A percentile compares a stretch with the other conserved stretches of the same genome.
Conservation (phyloP, 2,888 invertebrate species). For the Girardia tigrina region DNA sequence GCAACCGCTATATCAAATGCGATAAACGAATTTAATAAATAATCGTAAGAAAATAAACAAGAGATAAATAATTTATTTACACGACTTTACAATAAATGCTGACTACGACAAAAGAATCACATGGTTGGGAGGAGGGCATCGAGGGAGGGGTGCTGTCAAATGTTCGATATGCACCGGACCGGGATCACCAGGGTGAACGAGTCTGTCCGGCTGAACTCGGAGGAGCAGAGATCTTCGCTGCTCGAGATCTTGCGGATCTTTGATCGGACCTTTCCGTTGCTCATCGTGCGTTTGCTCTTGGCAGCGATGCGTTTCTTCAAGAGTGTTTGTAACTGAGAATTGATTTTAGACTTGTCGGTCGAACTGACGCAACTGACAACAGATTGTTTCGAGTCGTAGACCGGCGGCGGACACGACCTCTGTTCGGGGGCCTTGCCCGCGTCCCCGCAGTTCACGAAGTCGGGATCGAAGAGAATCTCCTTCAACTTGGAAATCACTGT, state of each 20-base stretch:
- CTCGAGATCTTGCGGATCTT: not conserved
- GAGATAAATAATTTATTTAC: too few species aligned
- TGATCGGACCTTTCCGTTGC: not conserved
- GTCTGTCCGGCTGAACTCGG: not conserved
- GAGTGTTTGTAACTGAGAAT: not conserved
- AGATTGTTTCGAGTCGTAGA: not conserved
- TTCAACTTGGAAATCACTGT: not conserved
- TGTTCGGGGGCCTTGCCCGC: not conserved
- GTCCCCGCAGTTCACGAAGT: not conserved
- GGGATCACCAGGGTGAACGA: not conserved
- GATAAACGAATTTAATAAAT: too few species aligned
- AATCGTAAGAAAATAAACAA: too few species aligned
- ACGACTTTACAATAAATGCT: too few species aligned
- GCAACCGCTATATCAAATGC: too few species aligned
- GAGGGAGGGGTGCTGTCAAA: not conserved
- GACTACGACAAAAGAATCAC: too few species aligned
- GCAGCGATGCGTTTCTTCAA: conserved; percentile 23
- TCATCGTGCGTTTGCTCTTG: not conserved
- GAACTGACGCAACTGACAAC: not conserved
- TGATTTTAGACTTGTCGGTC: not conserved
- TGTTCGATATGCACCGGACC: not conserved
- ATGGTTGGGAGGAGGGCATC: too few species aligned
- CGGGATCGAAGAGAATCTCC: not conserved
- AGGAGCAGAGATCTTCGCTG: not conserved
- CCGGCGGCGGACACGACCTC: not conserved